phyloP scores from a whole-genome alignment of 2,113 vertebrate genomes.

The Cebus imitator region DNA sequence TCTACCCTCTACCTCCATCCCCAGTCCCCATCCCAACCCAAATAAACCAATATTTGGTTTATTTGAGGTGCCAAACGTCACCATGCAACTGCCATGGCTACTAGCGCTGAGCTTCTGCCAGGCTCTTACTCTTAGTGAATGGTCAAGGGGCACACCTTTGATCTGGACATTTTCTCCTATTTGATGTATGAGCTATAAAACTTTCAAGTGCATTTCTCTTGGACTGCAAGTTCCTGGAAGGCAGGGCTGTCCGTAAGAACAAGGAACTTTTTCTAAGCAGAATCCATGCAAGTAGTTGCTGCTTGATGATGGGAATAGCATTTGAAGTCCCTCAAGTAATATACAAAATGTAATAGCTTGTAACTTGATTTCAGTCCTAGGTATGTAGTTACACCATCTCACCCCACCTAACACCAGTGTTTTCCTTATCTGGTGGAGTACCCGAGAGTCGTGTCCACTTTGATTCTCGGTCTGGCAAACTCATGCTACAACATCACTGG shows the following conservation, averaged over 20 bases:
- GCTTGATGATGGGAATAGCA: neutral
- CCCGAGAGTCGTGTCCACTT: neutral
- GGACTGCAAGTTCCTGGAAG: slow-evolving; percentile 11
- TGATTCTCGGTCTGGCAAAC: neutral
- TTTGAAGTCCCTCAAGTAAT: neutral
- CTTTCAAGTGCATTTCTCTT: neutral
- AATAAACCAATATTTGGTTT: no score
- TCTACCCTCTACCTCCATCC: neutral
- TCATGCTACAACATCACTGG: neutral
- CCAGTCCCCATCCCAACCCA: neutral
- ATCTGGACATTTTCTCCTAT: neutral
- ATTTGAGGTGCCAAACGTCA: neutral
- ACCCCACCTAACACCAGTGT: neutral
- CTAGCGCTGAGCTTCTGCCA: neutral
- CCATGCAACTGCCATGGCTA: neutral
- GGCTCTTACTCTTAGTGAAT: neutral
- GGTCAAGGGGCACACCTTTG: neutral
- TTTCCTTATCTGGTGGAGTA: neutral
- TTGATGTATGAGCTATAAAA: neutral
- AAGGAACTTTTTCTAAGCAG: neutral
- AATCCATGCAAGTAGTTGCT: neutral
- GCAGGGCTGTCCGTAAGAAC: neutral
- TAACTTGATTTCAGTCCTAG: neutral
- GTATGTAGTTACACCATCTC: neutral
- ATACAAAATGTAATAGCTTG: neutral